A percentile compares a stretch with the other conserved stretches of the same genome.
Conservation (phyloP, 2,888 invertebrate genomes). For the Eristalis pertinax region DNA sequence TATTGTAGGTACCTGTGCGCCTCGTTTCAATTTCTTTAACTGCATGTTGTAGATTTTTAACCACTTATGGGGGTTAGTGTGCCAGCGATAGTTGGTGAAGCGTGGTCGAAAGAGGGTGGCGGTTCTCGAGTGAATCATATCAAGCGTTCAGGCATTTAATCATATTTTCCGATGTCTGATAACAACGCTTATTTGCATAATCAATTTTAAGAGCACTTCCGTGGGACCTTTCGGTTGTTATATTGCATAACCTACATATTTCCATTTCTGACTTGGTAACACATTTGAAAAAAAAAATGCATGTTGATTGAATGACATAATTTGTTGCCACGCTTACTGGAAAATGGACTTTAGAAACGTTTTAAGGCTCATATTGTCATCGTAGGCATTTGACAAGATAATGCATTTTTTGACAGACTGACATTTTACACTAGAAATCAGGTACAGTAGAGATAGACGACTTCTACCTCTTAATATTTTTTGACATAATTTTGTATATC, state of each 20-base stretch:
- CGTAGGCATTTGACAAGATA: too few species aligned
- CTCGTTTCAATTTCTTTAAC: constrained; percentile 32
- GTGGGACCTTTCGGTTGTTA: neutral
- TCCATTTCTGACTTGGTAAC: too few species aligned
- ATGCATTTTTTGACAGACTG: too few species aligned
- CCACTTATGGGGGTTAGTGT: constrained; percentile 57
- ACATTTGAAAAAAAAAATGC: too few species aligned
- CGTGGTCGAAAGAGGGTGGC: neutral
- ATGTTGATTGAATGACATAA: too few species aligned
- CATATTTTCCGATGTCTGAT: neutral
- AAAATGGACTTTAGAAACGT: too few species aligned
- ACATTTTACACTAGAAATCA: too few species aligned
- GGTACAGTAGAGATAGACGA: too few species aligned
- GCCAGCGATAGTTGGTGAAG: constrained; percentile 25
- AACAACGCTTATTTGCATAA: neutral
- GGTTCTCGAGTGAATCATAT: neutral
- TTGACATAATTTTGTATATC: too few species aligned
- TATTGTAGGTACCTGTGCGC: constrained; percentile 46
- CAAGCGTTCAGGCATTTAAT: neutral
- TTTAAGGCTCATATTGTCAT: too few species aligned
- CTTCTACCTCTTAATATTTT: too few species aligned
- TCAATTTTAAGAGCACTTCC: neutral
- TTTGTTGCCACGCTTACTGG: too few species aligned
- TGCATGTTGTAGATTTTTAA: constrained; percentile 8
- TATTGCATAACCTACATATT: neutral